Conservation (phyloP, 2,113 vertebrate genomes). For the Coryphaenoides rupestris region DNA sequence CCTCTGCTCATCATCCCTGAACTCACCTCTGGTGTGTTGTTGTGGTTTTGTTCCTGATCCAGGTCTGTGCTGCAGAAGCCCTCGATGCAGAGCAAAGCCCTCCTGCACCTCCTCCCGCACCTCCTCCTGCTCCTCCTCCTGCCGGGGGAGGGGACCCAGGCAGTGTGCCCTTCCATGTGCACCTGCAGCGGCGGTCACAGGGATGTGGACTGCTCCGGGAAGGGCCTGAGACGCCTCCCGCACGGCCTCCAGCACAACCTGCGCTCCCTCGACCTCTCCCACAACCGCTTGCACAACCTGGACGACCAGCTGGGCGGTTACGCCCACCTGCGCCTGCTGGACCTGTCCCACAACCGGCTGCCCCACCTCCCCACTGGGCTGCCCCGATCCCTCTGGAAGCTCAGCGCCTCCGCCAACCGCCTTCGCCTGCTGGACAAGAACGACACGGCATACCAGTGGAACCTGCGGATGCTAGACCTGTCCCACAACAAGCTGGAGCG, state of each 20-base stretch:
- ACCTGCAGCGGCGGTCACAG: constrained; percentile 84
- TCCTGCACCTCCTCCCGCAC: constrained; percentile 29
- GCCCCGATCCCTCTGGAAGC: constrained; percentile 90
- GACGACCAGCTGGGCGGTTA: constrained; percentile 80
- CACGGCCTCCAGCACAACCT: constrained; percentile 86
- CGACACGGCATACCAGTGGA: constrained; percentile 94
- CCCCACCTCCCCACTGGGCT: constrained; percentile 78
- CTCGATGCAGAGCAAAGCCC: no score
- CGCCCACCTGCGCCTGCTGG: constrained; percentile 87
- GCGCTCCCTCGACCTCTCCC: constrained; percentile 86
- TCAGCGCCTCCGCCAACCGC: constrained; percentile 83
- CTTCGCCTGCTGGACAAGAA: constrained; percentile 88
- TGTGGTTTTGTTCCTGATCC: constrained; percentile 1
- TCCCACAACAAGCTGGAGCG: constrained; percentile 90
- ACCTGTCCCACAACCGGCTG: constrained; percentile 88
- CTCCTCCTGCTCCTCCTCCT: constrained; percentile 73
- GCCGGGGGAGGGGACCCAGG: constrained; percentile 70
- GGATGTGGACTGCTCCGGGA: constrained; percentile 89
- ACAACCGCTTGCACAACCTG: constrained; percentile 84
- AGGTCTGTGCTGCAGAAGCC: constrained; percentile 78
- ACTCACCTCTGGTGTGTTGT: no score
- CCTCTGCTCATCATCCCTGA: no score
- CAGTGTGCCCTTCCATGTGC: constrained; percentile 84
- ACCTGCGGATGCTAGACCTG: constrained; percentile 84
- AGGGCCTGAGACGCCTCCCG: constrained; percentile 81